Evolutionary conservation across 2,888 invertebrate species (phyloP).

Genomic region (Mimachlamys varia): DNA sequence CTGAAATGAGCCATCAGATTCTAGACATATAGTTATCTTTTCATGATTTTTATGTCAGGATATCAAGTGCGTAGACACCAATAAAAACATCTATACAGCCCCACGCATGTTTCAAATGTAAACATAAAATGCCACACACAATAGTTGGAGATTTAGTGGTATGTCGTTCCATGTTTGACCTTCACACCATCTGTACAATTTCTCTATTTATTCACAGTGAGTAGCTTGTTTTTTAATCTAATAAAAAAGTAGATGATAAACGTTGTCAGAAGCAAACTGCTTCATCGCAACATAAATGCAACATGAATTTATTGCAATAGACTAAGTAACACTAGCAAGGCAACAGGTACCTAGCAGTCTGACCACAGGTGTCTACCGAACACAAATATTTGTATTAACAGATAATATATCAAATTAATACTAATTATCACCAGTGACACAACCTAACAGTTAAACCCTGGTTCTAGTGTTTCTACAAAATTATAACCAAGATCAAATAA

Average conservation of each 20-base stretch:
- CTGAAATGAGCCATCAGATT: not conserved
- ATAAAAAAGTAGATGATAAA: not conserved
- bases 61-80: not conserved
- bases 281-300: not conserved
- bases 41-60: not conserved
- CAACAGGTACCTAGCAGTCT: not conserved
- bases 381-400: not conserved
- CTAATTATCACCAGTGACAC: too few species aligned
- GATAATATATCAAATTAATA: not conserved
- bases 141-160: not conserved
- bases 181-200: not conserved
- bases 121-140: not conserved
- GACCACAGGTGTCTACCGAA: not conserved
- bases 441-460: too few species aligned
- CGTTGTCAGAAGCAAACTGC: not conserved
- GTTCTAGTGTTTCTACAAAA: too few species aligned
- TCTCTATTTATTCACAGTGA: not conserved
- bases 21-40: not conserved
- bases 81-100: not conserved
- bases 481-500: too few species aligned
- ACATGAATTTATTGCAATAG: not conserved
- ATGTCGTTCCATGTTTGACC: not conserved
- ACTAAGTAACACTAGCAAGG: not conserved
- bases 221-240: not conserved
- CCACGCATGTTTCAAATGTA: not conserved